Base-by-base conservation (phyloP, 2,888 invertebrate species). In the Gasteruption jaculator region DNA sequence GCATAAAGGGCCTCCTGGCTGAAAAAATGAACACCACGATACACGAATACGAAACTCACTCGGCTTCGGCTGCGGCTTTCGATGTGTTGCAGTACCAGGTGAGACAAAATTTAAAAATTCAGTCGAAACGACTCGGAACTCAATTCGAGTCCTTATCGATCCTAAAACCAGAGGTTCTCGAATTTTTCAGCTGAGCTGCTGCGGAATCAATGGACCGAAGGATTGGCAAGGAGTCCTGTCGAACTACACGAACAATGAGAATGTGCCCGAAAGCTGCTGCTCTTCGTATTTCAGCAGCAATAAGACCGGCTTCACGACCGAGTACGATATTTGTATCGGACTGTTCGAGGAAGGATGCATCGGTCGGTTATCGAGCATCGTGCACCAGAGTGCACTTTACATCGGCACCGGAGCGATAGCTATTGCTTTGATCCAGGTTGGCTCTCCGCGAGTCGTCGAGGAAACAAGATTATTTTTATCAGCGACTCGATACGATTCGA, bases 361-460 rank as follows among this genome's bases (percentile, higher is more conserved):
- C 32, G 72, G 73, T 6, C 73, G 78, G 35, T 74, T 86, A 52
- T 72, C 76, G 35, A 75, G 76, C 53, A 68, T 85, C 46, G 73
- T 85, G n/a, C 76, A 79, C 52, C 82, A 83, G 63, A 85, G 86
- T 61, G 80, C 85, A 19, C 77, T 85, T 40, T 72, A 86, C 37
- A 71, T 86, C 46, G 85, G 82, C 3, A 84, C 85, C 35, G 87
- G 86, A 4, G 86, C 86, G 4, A 74, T 85, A 56, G 85, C 86
- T n/a, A 84, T 88, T 44, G 85, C 85, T 5, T 80, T 87, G 56
- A 85, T 88, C 48, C 87, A 88, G 79, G 85, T 85, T n/a, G 30
- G 24, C 3, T 37, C 24, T 26, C 18, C 7, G 21, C 27, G 2
- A 38, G 18, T 7, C 12, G 36, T 21, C 1, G 12, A 16, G 6